Evolutionary conservation across 2,113 vertebrate species (phyloP).

Genomic region (Siphamia tubifer): DNA sequence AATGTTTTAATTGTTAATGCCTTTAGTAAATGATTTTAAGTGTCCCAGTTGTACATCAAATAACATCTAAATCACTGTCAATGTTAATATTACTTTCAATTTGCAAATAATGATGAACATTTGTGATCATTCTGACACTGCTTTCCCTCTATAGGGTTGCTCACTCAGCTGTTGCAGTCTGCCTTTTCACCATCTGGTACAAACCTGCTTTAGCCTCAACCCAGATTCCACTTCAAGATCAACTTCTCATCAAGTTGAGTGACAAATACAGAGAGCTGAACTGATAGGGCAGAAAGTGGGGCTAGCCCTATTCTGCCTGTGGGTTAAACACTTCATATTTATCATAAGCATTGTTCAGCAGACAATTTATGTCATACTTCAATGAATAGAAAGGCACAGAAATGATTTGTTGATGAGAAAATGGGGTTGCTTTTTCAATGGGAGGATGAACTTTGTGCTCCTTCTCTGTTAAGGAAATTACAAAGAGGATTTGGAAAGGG

Average conservation of each 20-base stretch:
- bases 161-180: background rate
- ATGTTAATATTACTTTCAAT: too few species aligned
- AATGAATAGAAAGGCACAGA: too few species aligned
- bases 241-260: background rate
- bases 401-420: too few species aligned
- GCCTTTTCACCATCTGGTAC: background rate
- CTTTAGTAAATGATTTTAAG: too few species aligned
- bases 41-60: too few species aligned
- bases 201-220: background rate
- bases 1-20: too few species aligned
- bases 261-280: background rate
- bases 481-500: background rate
- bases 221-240: background rate
- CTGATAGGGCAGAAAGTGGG: background rate
- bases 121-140: too few species aligned
- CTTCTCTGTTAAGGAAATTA: background rate
- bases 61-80: too few species aligned
- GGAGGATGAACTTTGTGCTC: background rate
- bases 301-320: background rate
- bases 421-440: background rate
- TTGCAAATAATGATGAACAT: too few species aligned
- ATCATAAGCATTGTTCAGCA: background rate
- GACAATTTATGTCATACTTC: background rate
- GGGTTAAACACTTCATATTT: background rate
- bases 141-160: too few species aligned